These are phyloP conservation scores for Cosmia pyralina DNA, from an alignment of 2,888 invertebrate species.

Conservation along the genomic window DNA sequence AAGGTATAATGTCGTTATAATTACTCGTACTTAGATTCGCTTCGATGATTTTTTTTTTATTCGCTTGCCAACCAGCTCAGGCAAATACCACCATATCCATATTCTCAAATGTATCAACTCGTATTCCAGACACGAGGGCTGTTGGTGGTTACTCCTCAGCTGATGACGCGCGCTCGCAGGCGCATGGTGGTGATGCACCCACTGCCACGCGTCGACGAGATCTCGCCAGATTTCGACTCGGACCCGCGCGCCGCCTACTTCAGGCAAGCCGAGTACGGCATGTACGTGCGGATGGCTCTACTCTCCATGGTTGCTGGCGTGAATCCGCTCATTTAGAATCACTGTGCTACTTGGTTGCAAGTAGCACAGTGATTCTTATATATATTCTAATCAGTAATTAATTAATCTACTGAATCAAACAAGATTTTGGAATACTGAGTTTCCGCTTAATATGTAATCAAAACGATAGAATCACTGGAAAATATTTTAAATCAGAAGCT, in stretches of 20 bases:
- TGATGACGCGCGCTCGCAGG: conserved; percentile 98
- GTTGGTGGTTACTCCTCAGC: conserved; percentile 97
- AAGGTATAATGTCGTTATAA: not conserved
- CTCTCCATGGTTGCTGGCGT: conserved; percentile 96
- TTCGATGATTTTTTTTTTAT: not conserved
- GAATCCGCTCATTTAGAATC: conserved; percentile 79
- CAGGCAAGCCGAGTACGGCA: conserved; percentile 99
- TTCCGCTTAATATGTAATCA: conserved; percentile 45
- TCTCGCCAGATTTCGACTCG: conserved; percentile 97
- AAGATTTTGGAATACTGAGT: conserved; percentile 27
- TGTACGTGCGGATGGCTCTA: conserved; percentile 99
- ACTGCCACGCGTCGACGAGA: conserved; percentile 97
- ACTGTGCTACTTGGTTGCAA: conserved; percentile 1
- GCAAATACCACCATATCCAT: not conserved
- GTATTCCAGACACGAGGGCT: conserved; percentile 94
- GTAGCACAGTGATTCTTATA: too few relatives aligned
- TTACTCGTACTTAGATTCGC: not conserved
- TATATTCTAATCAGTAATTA: conserved; percentile 17
- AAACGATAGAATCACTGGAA: conserved; percentile 33
- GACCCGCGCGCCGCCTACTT: conserved; percentile 99
- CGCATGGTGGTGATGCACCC: conserved; percentile 99
- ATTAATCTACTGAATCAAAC: conserved; percentile 10
- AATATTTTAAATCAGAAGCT: conserved; percentile 30
- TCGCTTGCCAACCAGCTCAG: not conserved
- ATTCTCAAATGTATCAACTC: not conserved